Evolutionary conservation across 2,888 invertebrate genomes (phyloP), one percentile per base, ranked within the genome.

Genomic region (Dryomyza anilis): DNA sequence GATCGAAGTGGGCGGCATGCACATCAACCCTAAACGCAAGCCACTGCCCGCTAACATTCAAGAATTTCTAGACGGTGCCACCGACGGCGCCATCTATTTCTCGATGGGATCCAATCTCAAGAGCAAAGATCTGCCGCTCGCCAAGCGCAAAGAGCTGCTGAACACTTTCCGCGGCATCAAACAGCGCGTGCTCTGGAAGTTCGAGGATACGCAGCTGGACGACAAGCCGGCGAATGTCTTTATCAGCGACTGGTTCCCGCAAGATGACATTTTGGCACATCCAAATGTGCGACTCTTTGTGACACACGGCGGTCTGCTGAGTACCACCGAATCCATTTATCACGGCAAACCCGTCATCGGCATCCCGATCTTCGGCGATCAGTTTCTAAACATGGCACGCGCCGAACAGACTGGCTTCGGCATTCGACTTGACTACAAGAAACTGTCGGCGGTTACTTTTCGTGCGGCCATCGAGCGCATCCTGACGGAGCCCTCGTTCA

Each of bases 221-320:
- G 73, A 65, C 2, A 72, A 73, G 52, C 70, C 72, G 21, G 67
- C 70, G 8, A 76, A 77, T 67, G 68, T 78, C 60, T 68, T 73
- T 45, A 70, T 82, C 21, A 70, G 69, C 23, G 74, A 77, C 29
- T 84, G 83, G 83, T 74, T 82, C 29, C 80, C 82, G 0, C 83
- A 83, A 63, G 76, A 80, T 50, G 81, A 81, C 61, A 69, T 76
- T n/a, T 52, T 77, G 72, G 82, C 81, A 2, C 83, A 84, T 74
- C 79, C 81, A 14, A 83, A 84, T 68, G 71, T 82, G 0, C 81
- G 79, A 68, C 60, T 81, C 0, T 83, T 83, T 63, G 81, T 84
- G n/a, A 81, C 82, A 1, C 84, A 84, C 56, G 83, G 83, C n/a
- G 84, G 84, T 2, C 60, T 83, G 14, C 70, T 84, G 10, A 83